These are phyloP conservation scores for Mastigias papua DNA, from an alignment of 30 jellyfish, hydroid and myxozoan genomes.

Conservation along the genomic window DNA sequence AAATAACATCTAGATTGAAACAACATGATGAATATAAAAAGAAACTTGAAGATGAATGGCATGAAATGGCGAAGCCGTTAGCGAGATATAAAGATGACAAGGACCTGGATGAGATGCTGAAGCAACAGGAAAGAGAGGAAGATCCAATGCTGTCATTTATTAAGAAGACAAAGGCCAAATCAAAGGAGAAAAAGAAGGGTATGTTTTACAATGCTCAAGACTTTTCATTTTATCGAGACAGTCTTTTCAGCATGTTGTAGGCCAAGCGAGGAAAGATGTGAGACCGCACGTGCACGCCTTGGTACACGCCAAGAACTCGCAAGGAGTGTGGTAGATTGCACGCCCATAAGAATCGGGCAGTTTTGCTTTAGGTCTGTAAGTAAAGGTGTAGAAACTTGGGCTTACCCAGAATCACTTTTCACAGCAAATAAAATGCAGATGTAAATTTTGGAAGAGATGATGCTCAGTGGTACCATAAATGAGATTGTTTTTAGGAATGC, in stretches of 20 bases:
- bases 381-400: no score
- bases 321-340: no score
- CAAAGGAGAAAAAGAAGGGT: conserved; percentile 71
- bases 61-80: conserved; percentile 95
- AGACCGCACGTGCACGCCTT: no score
- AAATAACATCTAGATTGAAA: conserved; percentile 26
- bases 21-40: conserved; percentile 79
- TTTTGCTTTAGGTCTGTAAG: no score
- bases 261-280: no score
- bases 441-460: no score
- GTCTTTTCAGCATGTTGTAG: background rate
- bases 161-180: conserved; percentile 55
- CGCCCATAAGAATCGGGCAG: no score
- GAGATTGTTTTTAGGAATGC: no score
- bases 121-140: conserved; percentile 83
- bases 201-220: background rate
- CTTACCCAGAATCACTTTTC: no score
- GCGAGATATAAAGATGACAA: conserved; percentile 95
- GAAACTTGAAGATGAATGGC: conserved; percentile 71
- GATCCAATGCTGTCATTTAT: conserved; percentile 97
- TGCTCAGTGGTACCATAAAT: no score
- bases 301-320: no score
- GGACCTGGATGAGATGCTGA: conserved; percentile 85
- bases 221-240: background rate
- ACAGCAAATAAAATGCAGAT: no score